Percentiles rank a stretch among this genome's conserved stretches.
Conservation (phyloP, 1,140 invertebrate species). For the Drosophila nasuta region DNA sequence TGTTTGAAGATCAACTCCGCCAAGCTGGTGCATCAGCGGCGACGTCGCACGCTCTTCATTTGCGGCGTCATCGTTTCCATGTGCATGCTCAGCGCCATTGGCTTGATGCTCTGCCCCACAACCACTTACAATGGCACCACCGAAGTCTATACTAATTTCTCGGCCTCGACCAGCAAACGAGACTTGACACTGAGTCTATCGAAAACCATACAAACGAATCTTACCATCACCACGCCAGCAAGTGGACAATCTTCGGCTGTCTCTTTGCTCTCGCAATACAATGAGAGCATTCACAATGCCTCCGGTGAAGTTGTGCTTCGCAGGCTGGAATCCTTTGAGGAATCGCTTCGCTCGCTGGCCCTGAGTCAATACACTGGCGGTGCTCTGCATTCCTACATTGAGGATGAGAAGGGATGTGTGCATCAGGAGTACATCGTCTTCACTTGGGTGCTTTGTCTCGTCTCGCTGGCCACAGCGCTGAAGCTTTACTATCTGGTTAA, state of each 20-base stretch:
- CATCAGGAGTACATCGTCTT: constrained; percentile 96
- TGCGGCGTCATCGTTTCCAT: constrained; percentile 92
- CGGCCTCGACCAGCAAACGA: constrained; percentile 34
- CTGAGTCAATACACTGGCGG: constrained; percentile 38
- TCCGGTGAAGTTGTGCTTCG: constrained; percentile 64
- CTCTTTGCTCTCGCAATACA: constrained; percentile 49
- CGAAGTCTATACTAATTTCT: constrained; percentile 31
- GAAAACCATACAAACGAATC: constrained; percentile 84
- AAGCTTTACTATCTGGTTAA: constrained; percentile 97
- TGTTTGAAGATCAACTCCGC: constrained; percentile 90
- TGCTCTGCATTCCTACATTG: background rate
- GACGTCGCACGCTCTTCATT: constrained; percentile 91
- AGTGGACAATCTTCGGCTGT: constrained; percentile 33
- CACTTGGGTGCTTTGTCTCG: constrained; percentile 96
- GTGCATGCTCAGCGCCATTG: constrained; percentile 87
- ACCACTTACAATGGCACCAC: constrained; percentile 61
- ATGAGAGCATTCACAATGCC: constrained; percentile 57
- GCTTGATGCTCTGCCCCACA: constrained; percentile 73
- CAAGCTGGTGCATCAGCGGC: constrained; percentile 89
- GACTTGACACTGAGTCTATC: constrained; percentile 83
- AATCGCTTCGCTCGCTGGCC: constrained; percentile 55
- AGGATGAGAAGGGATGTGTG: constrained; percentile 84
- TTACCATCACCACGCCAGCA: constrained; percentile 78
- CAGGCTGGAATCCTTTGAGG: constrained; percentile 64
- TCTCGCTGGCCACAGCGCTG: constrained; percentile 95